Percentiles rank a stretch among this genome's conserved stretches.
Conservation (phyloP, 2,888 invertebrate species). For the Taenaris catops region DNA sequence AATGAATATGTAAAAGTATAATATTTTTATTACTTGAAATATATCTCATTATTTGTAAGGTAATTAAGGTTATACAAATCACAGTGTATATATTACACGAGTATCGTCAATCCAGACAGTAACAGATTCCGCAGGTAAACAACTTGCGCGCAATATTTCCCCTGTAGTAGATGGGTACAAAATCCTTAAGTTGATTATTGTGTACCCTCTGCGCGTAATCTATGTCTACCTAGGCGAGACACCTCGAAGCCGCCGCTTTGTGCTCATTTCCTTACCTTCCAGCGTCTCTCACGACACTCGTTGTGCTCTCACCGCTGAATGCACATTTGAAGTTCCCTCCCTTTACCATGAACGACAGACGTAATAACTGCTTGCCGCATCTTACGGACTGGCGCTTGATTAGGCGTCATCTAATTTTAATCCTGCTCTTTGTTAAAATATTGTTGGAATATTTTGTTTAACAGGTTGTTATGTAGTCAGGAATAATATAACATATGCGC, state of each 20-base stretch:
- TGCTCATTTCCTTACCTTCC: conserved; percentile 44
- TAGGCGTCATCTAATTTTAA: conserved; percentile 1
- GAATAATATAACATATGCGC: too few species aligned
- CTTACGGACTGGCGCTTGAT: conserved; percentile 14
- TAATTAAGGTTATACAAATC: too few species aligned
- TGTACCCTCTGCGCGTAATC: conserved; percentile 20
- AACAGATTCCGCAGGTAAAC: too few species aligned
- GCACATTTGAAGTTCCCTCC: conserved; percentile 45
- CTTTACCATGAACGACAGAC: conserved; percentile 16
- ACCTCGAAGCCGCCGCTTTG: conserved; percentile 49
- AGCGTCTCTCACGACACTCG: conserved; percentile 39
- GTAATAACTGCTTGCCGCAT: conserved; percentile 23
- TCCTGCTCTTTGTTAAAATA: neutral
- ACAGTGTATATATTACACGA: too few species aligned
- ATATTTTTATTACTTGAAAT: too few species aligned
- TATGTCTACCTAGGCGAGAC: conserved; percentile 34
- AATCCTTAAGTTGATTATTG: neutral
- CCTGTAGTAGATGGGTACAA: too few species aligned
- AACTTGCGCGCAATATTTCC: too few species aligned
- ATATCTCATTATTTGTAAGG: too few species aligned
- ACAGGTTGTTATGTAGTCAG: too few species aligned
- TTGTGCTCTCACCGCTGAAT: conserved; percentile 39
- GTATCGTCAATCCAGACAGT: too few species aligned
- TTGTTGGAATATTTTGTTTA: too few species aligned
- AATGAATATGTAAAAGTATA: too few species aligned